A percentile compares a stretch with the other conserved stretches of the same genome.
Conservation (phyloP, 2,113 vertebrate species). For the Seriola rivoliana region DNA sequence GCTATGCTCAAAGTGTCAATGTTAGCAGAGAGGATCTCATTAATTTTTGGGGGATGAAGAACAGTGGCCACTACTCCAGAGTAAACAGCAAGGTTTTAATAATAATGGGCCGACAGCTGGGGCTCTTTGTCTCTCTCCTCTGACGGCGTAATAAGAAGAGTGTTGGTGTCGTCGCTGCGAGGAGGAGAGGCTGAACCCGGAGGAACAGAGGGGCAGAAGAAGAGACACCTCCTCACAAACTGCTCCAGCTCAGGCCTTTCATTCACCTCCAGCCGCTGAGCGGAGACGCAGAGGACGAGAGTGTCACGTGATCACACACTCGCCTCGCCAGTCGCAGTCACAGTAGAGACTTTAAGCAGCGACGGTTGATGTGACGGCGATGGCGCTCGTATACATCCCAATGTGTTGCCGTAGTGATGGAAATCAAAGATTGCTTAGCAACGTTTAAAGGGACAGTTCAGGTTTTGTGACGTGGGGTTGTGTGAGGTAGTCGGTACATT, state of each 20-base stretch:
- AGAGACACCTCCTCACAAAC: neutral
- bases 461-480: too few species aligned
- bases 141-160: conserved; percentile 56
- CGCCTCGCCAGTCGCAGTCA: neutral
- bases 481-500: too few species aligned
- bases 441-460: too few species aligned
- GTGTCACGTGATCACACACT: neutral
- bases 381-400: too few species aligned
- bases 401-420: too few species aligned
- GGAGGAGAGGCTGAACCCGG: neutral
- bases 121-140: conserved; percentile 49
- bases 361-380: too few species aligned
- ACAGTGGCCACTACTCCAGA: conserved; percentile 58
- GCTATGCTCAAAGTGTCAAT: conserved; percentile 64
- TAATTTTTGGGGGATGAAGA: conserved; percentile 72
- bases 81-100: conserved; percentile 70
- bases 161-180: conserved; percentile 36
- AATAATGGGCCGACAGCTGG: conserved; percentile 52
- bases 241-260: neutral
- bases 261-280: neutral
- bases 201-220: neutral
- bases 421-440: too few species aligned
- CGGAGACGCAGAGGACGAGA: neutral
- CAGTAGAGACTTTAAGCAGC: too few species aligned
- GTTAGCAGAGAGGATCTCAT: conserved; percentile 77